Percentiles rank a stretch among this genome's conserved stretches.
These are phyloP conservation scores for Megalonaias nervosa DNA, from an alignment of 1,140 invertebrate species.

Conservation along the genomic window DNA sequence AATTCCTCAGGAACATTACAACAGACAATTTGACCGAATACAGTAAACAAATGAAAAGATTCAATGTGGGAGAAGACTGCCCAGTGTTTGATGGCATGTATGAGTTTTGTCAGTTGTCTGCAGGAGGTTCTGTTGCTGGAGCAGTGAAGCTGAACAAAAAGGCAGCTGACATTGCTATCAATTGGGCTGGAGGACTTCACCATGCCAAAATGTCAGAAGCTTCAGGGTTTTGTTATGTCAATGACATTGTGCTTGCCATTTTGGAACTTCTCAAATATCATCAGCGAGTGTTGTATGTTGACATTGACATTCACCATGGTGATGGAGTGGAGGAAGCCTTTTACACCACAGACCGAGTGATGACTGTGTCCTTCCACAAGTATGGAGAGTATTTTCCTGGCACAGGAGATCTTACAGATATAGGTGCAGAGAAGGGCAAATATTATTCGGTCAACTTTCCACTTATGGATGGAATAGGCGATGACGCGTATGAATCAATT, in stretches of 20 bases:
- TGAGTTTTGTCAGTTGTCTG: no score
- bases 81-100: no score
- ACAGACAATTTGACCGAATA: no score
- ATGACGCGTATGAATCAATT: conserved; percentile 95
- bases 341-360: conserved; percentile 97
- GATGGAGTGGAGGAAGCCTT: conserved; percentile 99
- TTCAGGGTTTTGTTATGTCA: conserved; percentile 97
- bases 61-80: no score
- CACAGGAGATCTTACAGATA: conserved; percentile 85
- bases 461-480: conserved; percentile 97
- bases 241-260: conserved; percentile 99
- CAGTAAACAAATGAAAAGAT: no score
- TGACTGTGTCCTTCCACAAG: conserved; percentile 99
- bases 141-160: conserved; percentile 73
- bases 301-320: conserved; percentile 99
- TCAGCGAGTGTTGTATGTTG: conserved; percentile 96
- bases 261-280: conserved; percentile 95
- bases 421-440: conserved; percentile 99
- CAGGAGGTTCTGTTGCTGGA: conserved; percentile 48
- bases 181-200: conserved; percentile 99
- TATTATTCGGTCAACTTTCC: conserved; percentile 99
- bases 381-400: conserved; percentile 99
- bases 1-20: no score
- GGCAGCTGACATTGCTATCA: conserved; percentile 93
- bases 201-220: conserved; percentile 99